Evolutionary conservation across 2,888 invertebrate species (phyloP).

Genomic region (Andrena camellia): DNA sequence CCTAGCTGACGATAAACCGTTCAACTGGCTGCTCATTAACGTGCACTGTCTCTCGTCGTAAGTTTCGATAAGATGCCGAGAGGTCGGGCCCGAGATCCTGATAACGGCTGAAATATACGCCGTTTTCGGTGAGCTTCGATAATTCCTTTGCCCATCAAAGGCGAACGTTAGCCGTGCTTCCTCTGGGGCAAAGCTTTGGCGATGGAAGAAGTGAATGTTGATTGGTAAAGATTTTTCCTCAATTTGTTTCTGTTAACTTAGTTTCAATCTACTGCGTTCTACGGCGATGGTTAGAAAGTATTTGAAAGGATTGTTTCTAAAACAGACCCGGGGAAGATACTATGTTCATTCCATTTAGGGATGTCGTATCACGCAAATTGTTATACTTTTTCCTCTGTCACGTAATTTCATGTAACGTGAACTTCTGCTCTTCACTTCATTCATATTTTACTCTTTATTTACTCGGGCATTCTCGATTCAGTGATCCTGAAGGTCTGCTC

Average conservation of each 20-base stretch:
- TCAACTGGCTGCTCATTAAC: slow-evolving; percentile 72
- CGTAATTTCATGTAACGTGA: not conserved
- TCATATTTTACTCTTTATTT: slow-evolving; percentile 27
- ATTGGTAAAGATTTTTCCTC: not conserved
- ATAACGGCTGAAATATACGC: slow-evolving; percentile 59
- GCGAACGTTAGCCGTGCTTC: not conserved
- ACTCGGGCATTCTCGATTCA: slow-evolving; percentile 31
- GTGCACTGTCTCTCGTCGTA: slow-evolving; percentile 67
- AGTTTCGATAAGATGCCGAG: slow-evolving; percentile 63
- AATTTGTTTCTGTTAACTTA: not conserved
- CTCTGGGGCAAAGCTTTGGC: not conserved
- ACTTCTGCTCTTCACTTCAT: not conserved
- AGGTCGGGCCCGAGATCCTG: slow-evolving; percentile 54
- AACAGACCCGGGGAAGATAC: not conserved
- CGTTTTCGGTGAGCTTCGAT: slow-evolving; percentile 46
- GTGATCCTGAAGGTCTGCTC: slow-evolving; percentile 29
- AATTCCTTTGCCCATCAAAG: slow-evolving; percentile 47
- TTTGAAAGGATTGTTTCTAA: not conserved
- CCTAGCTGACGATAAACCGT: slow-evolving; percentile 72
- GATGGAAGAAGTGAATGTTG: not conserved
- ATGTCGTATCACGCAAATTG: too few species aligned
- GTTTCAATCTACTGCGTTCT: not conserved
- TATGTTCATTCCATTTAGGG: slow-evolving; percentile 25
- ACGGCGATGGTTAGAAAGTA: not conserved
- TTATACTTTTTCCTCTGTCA: not conserved